Base-by-base conservation (phyloP, 2,113 vertebrate species). In the Andinoacara biseriatus region DNA sequence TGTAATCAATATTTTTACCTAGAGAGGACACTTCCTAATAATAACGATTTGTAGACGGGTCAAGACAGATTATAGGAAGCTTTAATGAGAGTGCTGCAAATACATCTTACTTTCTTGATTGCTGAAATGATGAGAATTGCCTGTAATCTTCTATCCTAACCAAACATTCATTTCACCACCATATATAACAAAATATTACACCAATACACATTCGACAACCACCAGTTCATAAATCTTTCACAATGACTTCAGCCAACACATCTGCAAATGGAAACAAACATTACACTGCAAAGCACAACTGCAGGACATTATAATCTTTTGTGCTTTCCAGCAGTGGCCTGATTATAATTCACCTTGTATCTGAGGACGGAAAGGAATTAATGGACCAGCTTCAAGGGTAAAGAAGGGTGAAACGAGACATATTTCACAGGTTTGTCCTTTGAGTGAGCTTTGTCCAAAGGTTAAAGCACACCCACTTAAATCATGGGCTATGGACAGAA, bases 381-480 rank as follows among this genome's bases (percentile, higher is more conserved):
- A 40, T 72, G 38, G 40, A 18, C 14, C 5, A 4, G 2, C 38
- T 63, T 84, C 58, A 80, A 84, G 31, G 78, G 1, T 58, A 82
- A 72, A 62, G 8, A 38, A 38, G 9, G 35, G 9, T 9, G 10
- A 38, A 3, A 69, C 24, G 57, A 54, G 46, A 62, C 26, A 72
- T 52, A 52, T 72, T 54, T 52, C 2, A 56, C 8, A 56, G 58
- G 8, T n/a, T 29, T 72, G 54, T 79, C 43, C 63, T 67, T 67
- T 52, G 17, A 49, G 24, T 31, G 17, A 72, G 65, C 17, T 69
- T 38, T 46, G 17, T 35, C 10, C 1, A 57, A 67, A 86, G 72
- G 74, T 90, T 69, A 61, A n/a, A 14, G 33, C 58, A 81, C 83
- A 46, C 35, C 2, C n/a, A 60, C 35, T 77, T 35, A 15, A 67